Evolutionary conservation across 2,888 invertebrate genomes (phyloP).

Genomic region (Spialia ferax): DNA sequence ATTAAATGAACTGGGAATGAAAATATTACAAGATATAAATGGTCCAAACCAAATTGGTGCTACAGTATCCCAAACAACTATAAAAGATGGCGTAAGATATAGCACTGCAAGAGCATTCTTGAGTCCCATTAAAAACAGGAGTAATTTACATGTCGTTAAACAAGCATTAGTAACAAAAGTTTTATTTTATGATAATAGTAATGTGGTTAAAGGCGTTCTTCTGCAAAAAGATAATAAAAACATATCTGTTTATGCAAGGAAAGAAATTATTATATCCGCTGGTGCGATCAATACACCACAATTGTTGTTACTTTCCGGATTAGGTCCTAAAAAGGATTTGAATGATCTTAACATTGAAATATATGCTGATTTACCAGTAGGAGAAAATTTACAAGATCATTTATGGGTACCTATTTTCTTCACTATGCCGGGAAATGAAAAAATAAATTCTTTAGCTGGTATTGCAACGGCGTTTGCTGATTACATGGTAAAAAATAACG

Average conservation of each 20-base stretch:
- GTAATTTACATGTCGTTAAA: conserved; percentile 62
- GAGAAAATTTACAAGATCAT: conserved; percentile 67
- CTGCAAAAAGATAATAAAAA: conserved; percentile 50
- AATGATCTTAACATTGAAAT: conserved; percentile 54
- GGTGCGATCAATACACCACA: conserved; percentile 65
- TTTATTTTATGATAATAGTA: conserved; percentile 54
- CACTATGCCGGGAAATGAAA: conserved; percentile 57
- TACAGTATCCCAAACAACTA: conserved; percentile 52
- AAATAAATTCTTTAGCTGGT: conserved; percentile 53
- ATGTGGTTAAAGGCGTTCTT: conserved; percentile 57
- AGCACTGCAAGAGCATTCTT: conserved; percentile 60
- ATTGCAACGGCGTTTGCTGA: conserved; percentile 64
- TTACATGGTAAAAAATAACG: conserved; percentile 80
- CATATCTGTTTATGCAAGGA: conserved; percentile 48
- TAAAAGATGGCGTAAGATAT: conserved; percentile 56
- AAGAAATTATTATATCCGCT: conserved; percentile 66
- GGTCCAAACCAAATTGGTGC: conserved; percentile 61
- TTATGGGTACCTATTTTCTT: conserved; percentile 59
- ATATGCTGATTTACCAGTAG: conserved; percentile 58
- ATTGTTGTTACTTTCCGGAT: conserved; percentile 66
- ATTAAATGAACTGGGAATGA: conserved; percentile 58
- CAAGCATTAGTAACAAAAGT: conserved; percentile 59
- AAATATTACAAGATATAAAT: conserved; percentile 55
- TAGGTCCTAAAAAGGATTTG: conserved; percentile 63
- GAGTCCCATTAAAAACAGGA: conserved; percentile 54